These are phyloP conservation scores for Whitmania pigra DNA, from an alignment of 1,140 invertebrate genomes.

Conservation along the genomic window DNA sequence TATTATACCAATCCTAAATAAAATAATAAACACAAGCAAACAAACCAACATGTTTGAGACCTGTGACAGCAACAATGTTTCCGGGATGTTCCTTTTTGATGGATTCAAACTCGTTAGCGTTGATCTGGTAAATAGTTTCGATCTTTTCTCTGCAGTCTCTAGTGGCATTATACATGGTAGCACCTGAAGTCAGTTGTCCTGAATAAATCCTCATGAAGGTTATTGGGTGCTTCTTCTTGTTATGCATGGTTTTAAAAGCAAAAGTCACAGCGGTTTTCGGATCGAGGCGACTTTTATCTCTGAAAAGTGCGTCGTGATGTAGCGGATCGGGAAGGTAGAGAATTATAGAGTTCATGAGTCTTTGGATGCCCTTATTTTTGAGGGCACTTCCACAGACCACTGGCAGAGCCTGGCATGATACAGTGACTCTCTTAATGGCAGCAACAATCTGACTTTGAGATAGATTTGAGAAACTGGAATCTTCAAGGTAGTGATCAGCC, in stretches of 20 bases:
- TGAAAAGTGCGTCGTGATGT: slow-evolving; percentile 17
- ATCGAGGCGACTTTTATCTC: slow-evolving; percentile 8
- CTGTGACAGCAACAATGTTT: slow-evolving; percentile 77
- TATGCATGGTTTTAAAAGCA: slow-evolving; percentile 82
- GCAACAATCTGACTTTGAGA: neutral
- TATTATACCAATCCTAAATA: too few species aligned
- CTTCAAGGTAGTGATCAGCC: slow-evolving; percentile 21
- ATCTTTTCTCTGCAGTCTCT: slow-evolving; percentile 52
- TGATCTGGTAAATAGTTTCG: slow-evolving; percentile 56
- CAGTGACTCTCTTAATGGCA: slow-evolving; percentile 1
- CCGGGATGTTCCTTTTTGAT: slow-evolving; percentile 56
- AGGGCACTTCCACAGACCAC: slow-evolving; percentile 59
- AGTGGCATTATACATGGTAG: slow-evolving; percentile 64
- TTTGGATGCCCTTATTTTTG: slow-evolving; percentile 95
- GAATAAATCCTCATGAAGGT: slow-evolving; percentile 77
- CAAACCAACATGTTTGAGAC: slow-evolving; percentile 53
- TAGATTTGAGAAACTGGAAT: slow-evolving; percentile 10
- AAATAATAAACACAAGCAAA: neutral
- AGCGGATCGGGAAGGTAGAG: slow-evolving; percentile 84
- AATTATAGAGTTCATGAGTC: slow-evolving; percentile 78
- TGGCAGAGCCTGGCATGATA: slow-evolving; percentile 44
- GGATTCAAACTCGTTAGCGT: slow-evolving; percentile 72
- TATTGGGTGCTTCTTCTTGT: slow-evolving; percentile 70
- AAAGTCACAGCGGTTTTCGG: slow-evolving; percentile 57
- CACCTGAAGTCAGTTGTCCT: slow-evolving; percentile 56